These are phyloP conservation scores for Campylorhamphus procurvoides DNA, from an alignment of 2,113 vertebrate genomes.

Conservation along the genomic window DNA sequence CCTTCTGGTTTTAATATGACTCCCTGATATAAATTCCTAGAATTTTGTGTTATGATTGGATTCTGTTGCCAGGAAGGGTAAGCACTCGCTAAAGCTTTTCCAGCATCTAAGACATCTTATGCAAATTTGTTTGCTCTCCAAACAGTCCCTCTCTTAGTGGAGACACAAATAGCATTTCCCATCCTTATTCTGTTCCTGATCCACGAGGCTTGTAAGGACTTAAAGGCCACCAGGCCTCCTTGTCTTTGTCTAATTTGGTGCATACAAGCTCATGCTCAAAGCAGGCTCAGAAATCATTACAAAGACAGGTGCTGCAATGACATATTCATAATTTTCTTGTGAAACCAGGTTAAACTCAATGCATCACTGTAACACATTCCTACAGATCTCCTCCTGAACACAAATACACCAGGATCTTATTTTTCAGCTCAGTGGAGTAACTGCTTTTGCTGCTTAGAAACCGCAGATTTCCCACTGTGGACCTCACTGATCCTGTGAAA, in stretches of 20 bases:
- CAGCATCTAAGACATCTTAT: neutral
- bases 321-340: neutral
- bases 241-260: neutral
- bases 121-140: neutral
- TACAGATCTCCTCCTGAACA: neutral
- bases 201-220: neutral
- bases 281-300: neutral
- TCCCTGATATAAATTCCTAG: neutral
- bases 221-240: neutral
- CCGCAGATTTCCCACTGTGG: neutral
- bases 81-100: neutral
- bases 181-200: neutral
- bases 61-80: neutral
- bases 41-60: neutral
- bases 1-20: neutral
- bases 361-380: neutral
- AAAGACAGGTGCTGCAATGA: neutral
- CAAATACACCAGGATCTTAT: neutral
- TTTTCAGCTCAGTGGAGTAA: neutral
- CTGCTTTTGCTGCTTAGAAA: neutral
- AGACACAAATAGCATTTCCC: fast-evolving
- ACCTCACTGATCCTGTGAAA: neutral
- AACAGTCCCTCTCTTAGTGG: neutral
- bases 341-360: neutral
- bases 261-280: neutral